A percentile compares a stretch with the other conserved stretches of the same genome.
Evolutionary conservation across 2,113 vertebrate genomes (phyloP).

Genomic region (Malurus cyaneus): DNA sequence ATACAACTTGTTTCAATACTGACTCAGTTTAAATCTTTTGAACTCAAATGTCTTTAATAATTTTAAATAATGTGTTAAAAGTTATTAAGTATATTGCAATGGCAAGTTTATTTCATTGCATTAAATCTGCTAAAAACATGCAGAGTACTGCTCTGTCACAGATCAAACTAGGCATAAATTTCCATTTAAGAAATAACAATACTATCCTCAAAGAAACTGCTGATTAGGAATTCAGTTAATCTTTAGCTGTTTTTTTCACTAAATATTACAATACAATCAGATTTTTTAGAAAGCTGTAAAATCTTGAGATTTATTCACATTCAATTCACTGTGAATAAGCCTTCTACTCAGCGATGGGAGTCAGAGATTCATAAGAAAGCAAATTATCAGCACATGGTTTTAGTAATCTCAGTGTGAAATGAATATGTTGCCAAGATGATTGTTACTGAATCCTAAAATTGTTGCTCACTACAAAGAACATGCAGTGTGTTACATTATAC

Average conservation of each 20-base stretch:
- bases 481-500: not conserved
- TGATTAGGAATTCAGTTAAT: not conserved
- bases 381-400: conserved; percentile 68
- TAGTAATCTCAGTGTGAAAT: conserved; percentile 1
- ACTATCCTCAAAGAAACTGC: not conserved
- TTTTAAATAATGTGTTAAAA: not conserved
- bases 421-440: conserved; percentile 34
- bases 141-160: not conserved
- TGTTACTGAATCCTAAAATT: conserved; percentile 21
- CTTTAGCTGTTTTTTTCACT: not conserved
- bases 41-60: not conserved
- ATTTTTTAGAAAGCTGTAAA: conserved; percentile 17
- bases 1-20: not conserved
- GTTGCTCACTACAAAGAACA: not conserved
- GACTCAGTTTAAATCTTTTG: not conserved
- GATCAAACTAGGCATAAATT: not conserved
- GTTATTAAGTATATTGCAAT: not conserved
- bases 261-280: not conserved
- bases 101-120: not conserved
- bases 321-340: conserved; percentile 5
- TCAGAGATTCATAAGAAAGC: conserved; percentile 28
- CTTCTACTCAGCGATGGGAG: conserved; percentile 23
- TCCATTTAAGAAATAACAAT: not conserved
- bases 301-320: conserved; percentile 29
- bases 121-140: not conserved